Conservation (phyloP, 2,888 invertebrate genomes). For the Philaethria dido region DNA sequence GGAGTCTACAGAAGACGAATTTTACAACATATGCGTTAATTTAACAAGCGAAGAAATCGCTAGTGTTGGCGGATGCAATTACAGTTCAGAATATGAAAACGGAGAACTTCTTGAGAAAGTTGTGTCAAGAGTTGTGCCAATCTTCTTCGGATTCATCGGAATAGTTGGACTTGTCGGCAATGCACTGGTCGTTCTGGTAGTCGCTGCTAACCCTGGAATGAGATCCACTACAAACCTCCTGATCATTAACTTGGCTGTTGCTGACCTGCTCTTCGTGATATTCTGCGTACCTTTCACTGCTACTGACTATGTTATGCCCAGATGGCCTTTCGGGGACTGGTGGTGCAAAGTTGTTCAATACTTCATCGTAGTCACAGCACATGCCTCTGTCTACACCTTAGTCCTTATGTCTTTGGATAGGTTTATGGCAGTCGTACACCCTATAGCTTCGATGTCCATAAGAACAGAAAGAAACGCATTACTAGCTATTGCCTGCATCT, state of each 20-base stretch:
- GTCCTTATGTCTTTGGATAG: constrained; percentile 97
- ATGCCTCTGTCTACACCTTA: constrained; percentile 96
- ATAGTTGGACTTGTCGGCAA: constrained; percentile 95
- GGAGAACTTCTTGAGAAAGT: constrained; percentile 85
- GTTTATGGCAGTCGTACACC: constrained; percentile 96
- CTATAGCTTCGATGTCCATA: constrained; percentile 93
- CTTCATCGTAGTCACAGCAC: constrained; percentile 95
- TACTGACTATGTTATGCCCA: constrained; percentile 92
- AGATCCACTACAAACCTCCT: constrained; percentile 96
- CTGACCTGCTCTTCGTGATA: constrained; percentile 95
- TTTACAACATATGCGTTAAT: constrained; percentile 74
- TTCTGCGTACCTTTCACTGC: constrained; percentile 98
- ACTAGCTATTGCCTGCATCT: constrained; percentile 89
- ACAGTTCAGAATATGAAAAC: constrained; percentile 73
- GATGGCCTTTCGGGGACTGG: constrained; percentile 95
- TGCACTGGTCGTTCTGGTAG: constrained; percentile 93
- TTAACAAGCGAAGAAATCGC: constrained; percentile 66
- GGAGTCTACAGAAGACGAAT: constrained; percentile 75
- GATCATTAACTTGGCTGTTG: constrained; percentile 94
- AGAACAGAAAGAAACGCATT: constrained; percentile 92
- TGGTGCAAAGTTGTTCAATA: constrained; percentile 97
- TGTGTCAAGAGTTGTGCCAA: constrained; percentile 89
- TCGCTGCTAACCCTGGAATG: constrained; percentile 95
- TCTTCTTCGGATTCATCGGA: constrained; percentile 93
- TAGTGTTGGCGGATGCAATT: constrained; percentile 66